Evolutionary conservation across 2,888 invertebrate genomes (phyloP).

Genomic region (Ichneumoninae sp.): DNA sequence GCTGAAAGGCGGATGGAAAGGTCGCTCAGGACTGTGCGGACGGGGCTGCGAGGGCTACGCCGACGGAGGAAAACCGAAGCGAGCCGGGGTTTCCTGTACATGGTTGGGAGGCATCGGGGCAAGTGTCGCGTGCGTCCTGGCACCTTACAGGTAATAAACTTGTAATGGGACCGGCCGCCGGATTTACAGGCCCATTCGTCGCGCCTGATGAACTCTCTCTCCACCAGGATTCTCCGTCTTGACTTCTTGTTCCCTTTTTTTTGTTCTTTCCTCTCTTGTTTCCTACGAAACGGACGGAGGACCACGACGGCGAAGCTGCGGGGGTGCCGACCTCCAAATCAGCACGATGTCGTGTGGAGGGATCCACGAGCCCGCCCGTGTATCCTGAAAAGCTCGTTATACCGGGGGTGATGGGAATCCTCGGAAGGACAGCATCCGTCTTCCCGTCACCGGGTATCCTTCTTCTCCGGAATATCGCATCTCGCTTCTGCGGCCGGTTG

Average conservation of each 20-base stretch:
- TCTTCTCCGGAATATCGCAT: not conserved
- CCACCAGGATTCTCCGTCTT: constrained; percentile 51
- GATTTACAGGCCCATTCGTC: constrained; percentile 77
- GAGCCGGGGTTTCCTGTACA: constrained; percentile 10
- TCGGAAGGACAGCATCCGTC: constrained; percentile 35
- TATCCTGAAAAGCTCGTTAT: constrained; percentile 41
- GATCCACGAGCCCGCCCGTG: constrained; percentile 13
- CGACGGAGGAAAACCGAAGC: constrained; percentile 54
- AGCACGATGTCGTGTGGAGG: constrained; percentile 39
- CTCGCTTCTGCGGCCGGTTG: not conserved
- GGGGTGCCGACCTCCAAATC: constrained; percentile 66
- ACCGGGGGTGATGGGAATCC: constrained; percentile 4
- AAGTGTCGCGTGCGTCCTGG: constrained; percentile 77
- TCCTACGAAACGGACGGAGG: constrained; percentile 51
- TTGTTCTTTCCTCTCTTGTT: constrained; percentile 43
- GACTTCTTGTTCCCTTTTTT: constrained; percentile 33
- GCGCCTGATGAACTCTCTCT: constrained; percentile 62
- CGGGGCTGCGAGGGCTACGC: not conserved
- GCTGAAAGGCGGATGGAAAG: constrained; percentile 25
- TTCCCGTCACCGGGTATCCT: constrained; percentile 28
- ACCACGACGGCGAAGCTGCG: constrained; percentile 58
- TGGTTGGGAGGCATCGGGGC: constrained; percentile 40
- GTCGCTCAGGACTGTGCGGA: constrained; percentile 14
- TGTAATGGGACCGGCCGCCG: constrained; percentile 77
- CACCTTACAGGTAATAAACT: constrained; percentile 78